Percentiles rank a stretch among this genome's conserved stretches.
These are phyloP conservation scores for Sebastes kiyomatsui DNA, from an alignment of 2,797 vertebrate species.

Conservation along the genomic window DNA sequence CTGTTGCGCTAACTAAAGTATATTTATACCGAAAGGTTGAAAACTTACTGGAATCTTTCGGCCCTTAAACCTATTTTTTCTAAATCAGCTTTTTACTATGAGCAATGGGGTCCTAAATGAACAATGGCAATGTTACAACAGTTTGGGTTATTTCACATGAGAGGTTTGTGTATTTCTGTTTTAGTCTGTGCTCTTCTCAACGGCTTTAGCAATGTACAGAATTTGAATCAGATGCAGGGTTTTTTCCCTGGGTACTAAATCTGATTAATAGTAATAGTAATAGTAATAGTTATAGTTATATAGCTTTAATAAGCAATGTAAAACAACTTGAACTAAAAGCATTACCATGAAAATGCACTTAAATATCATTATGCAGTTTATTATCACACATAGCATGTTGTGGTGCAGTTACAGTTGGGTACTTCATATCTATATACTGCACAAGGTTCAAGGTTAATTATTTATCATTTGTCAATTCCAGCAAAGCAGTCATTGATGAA, in stretches of 20 bases:
- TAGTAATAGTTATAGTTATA: too few relatives aligned
- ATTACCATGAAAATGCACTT: background rate
- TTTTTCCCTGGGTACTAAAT: background rate
- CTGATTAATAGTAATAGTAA: too few relatives aligned
- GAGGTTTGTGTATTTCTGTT: background rate
- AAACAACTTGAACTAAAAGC: background rate
- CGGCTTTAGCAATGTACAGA: background rate
- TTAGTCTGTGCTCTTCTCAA: background rate
- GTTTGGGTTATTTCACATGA: background rate
- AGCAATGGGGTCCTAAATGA: background rate
- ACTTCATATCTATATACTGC: background rate
- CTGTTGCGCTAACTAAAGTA: background rate
- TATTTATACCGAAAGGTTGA: background rate
- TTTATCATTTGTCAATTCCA: too few relatives aligned
- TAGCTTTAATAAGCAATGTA: background rate
- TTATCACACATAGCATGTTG: background rate
- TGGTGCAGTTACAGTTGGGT: background rate
- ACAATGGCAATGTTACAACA: background rate
- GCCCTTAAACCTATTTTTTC: background rate
- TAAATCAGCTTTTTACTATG: too few relatives aligned
- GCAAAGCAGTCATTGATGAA: too few relatives aligned
- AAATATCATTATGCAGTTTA: background rate
- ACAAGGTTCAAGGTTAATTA: too few relatives aligned
- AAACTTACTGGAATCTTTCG: background rate
- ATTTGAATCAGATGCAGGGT: background rate